These are phyloP conservation scores for Echeneis naucrates DNA, from an alignment of 2,797 vertebrate genomes.

Conservation along the genomic window DNA sequence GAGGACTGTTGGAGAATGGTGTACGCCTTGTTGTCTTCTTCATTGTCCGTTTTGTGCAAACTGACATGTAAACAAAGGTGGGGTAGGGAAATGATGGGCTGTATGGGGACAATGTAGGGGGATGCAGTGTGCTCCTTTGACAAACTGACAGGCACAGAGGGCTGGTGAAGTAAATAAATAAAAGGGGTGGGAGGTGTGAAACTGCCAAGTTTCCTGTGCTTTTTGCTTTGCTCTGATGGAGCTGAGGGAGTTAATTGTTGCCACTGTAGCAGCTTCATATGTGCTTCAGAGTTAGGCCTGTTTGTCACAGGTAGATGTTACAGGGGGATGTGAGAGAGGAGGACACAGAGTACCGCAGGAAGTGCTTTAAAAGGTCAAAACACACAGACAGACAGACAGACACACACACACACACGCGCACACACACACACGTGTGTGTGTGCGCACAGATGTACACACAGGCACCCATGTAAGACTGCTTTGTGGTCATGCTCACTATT, in stretches of 20 bases:
- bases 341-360: conserved; percentile 68
- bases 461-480: conserved; percentile 66
- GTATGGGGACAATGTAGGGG: conserved; percentile 25
- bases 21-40: no score
- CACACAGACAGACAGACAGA: conserved; percentile 16
- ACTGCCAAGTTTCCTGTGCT: conserved; percentile 80
- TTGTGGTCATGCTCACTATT: conserved; percentile 77
- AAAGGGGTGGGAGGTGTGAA: conserved; percentile 26
- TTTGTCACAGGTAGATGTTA: conserved; percentile 92
- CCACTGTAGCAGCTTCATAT: conserved; percentile 74
- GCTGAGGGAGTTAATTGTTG: conserved; percentile 62
- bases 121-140: conserved; percentile 71
- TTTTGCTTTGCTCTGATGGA: conserved; percentile 64
- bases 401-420: conserved; percentile 14
- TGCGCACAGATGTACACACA: conserved; percentile 46
- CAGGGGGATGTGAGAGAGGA: conserved; percentile 24
- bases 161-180: conserved; percentile 65
- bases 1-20: no score
- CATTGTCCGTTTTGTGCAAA: conserved; percentile 81
- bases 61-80: conserved; percentile 82
- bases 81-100: conserved; percentile 29
- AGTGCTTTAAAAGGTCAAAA: conserved; percentile 66
- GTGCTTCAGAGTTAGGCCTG: conserved; percentile 74
- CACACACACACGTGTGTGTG: no score
- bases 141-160: conserved; percentile 70